Base-by-base conservation (phyloP, 1,140 invertebrate genomes). In the Sinella curviseta region DNA sequence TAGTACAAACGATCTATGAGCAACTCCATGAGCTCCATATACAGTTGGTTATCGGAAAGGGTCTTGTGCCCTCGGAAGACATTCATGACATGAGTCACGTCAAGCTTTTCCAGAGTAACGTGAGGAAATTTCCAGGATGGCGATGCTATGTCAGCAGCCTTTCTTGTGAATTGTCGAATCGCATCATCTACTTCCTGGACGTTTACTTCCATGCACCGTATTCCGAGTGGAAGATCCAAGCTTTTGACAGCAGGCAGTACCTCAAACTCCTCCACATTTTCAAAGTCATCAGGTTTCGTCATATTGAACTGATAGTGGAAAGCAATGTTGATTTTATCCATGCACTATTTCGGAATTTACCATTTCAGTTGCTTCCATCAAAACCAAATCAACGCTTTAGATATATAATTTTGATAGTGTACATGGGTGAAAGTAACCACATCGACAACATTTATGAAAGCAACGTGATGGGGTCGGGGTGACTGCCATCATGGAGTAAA, bases 51-150 rank as follows among this genome's bases (percentile, higher is more conserved):
- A 31, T 78, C 77, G 4, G 31, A 20, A 1, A 70, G 1, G 3
- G 70, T 17, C 17, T 74, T 74, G 26, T 78, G 77, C 20, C 28
- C 31, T 8, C 77, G 65, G 28, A 74, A 48, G 2, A 73, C 39
- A 12, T 65, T n/a, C 26, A 78, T 33, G 14, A 78, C 67, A 4
- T 65, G 33, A 16, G 16, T 28, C 24, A 78, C 48, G n/a, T 78
- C 70, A 8, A 78, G 48, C n/a, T 78, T 78, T 17, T 78, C 65
- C 16, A 78, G 35, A 20, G 36, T 74, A 1, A 78, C 31, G 28
- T 78, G 77, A 1, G 77, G 77, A 74, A 78, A 78, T 74, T 78
- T 78, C 77, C 77, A 78, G 12, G 77, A 78, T n/a, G 39, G 70
- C 14, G 20, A 33, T 14, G 77, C 17, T 16, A 54, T 74, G 36